A percentile compares a stretch with the other conserved stretches of the same genome.
Conservation (phyloP, 2,113 vertebrate genomes). For the Tragelaphus scriptus region DNA sequence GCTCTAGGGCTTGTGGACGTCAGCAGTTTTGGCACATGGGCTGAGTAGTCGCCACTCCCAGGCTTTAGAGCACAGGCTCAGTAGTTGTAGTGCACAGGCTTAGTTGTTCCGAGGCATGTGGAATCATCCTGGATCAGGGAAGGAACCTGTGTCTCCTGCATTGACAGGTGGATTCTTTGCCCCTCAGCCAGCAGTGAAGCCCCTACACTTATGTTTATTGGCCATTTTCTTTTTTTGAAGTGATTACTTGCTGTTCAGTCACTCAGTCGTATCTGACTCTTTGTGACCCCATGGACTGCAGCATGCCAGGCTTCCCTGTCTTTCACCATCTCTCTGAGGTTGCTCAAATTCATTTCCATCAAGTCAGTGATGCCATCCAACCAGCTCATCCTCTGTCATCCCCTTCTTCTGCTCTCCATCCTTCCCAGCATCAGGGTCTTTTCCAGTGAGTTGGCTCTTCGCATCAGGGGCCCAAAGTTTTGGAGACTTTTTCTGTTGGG, state of each 20-base stretch:
- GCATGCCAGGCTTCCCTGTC: neutral
- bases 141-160: neutral
- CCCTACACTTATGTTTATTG: neutral
- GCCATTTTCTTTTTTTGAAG: neutral
- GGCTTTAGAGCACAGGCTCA: neutral
- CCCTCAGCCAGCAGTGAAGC: neutral
- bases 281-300: neutral
- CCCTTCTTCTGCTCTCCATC: neutral
- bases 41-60: neutral
- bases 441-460: neutral
- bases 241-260: neutral
- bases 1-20: neutral
- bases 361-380: neutral
- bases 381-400: neutral
- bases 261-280: neutral
- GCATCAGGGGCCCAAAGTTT: neutral
- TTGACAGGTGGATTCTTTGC: neutral
- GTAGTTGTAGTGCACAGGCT: neutral
- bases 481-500: neutral
- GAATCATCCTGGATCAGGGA: neutral
- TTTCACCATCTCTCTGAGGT: neutral
- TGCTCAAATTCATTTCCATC: neutral
- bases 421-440: neutral
- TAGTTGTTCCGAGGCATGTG: neutral
- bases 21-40: neutral